Evolutionary conservation across 2,888 invertebrate species (phyloP).

Genomic region (Piscicola geometra): DNA sequence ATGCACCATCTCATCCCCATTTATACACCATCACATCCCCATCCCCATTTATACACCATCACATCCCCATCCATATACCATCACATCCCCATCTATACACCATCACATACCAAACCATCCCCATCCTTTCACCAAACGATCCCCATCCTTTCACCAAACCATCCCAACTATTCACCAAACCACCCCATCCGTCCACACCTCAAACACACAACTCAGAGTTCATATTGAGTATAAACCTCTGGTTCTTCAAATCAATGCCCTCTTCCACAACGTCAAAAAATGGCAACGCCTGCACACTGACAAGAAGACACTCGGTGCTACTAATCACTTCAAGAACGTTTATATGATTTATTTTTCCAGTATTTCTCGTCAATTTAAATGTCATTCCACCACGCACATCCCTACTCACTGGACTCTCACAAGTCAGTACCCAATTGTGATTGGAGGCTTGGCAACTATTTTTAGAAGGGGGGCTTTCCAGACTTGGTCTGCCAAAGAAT

Average conservation of each 20-base stretch:
- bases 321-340: constrained; percentile 32
- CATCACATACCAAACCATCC: no score
- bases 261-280: constrained; percentile 92
- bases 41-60: no score
- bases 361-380: constrained; percentile 72
- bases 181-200: constrained; percentile 16
- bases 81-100: no score
- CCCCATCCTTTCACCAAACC: no score
- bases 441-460: constrained; percentile 56
- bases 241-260: constrained; percentile 89
- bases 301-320: constrained; percentile 78
- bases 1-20: no score
- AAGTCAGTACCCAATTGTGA: constrained; percentile 94
- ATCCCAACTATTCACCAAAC: no score
- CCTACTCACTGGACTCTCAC: constrained; percentile 82
- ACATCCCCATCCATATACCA: no score
- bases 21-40: no score
- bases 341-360: background rate
- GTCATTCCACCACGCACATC: constrained; percentile 75
- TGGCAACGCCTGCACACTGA: constrained; percentile 78
- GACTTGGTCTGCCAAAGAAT: background rate
- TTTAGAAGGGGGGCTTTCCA: constrained; percentile 34
- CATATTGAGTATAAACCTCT: constrained; percentile 84
- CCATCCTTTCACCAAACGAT: no score
- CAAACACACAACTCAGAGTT: constrained; percentile 94